Conservation (phyloP, 2,113 vertebrate genomes). For the Amphilophus citrinellus region DNA sequence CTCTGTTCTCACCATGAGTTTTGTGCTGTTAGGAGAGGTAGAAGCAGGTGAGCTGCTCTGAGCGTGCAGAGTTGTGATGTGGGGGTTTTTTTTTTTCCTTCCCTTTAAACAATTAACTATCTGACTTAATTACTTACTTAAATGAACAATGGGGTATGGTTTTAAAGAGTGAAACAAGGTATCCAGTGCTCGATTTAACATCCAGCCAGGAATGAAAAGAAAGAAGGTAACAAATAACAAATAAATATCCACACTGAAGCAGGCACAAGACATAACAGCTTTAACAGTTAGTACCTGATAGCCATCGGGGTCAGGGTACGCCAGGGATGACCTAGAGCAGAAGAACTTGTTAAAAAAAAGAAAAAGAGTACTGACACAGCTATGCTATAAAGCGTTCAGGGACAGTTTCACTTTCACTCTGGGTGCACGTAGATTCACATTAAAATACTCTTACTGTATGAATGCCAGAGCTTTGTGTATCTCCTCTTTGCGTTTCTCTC, state of each 20-base stretch:
- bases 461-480: constrained; percentile 91
- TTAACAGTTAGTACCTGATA: constrained; percentile 86
- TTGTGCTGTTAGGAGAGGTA: too few species aligned
- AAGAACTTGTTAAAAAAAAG: background rate
- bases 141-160: background rate
- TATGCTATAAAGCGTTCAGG: background rate
- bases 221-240: background rate
- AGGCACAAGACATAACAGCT: background rate
- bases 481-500: constrained; percentile 89
- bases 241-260: background rate
- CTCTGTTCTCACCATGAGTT: background rate
- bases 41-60: background rate
- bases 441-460: constrained; percentile 87
- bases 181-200: background rate
- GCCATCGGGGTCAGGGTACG: constrained; percentile 86
- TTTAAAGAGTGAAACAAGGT: background rate
- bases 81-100: background rate
- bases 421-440: background rate
- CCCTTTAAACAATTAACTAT: background rate
- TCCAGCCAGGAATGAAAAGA: background rate
- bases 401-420: constrained; percentile 27
- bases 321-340: constrained; percentile 87
- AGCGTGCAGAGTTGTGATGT: background rate
- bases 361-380: background rate
- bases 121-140: too few species aligned